Evolutionary conservation across 2,888 invertebrate genomes (phyloP).

Genomic region (Antheraea yamamai): DNA sequence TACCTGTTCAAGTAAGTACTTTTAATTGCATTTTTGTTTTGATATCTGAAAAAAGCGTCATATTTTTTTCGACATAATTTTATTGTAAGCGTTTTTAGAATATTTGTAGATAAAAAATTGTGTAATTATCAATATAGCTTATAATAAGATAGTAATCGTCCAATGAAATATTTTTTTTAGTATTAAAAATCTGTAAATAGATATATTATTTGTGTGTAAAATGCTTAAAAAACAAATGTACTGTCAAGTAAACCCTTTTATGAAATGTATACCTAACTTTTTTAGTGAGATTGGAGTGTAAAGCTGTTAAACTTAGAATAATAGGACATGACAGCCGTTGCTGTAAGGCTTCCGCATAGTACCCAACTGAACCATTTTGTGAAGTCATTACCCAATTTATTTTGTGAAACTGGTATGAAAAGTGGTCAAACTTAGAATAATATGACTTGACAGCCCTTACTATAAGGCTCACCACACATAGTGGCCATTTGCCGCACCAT

Average conservation of each 20-base stretch:
- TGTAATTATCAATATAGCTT: not conserved
- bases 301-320: not conserved
- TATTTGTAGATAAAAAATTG: not conserved
- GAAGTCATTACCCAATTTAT: not conserved
- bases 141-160: not conserved
- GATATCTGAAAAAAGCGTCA: not conserved
- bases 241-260: not conserved
- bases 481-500: constrained; percentile 29
- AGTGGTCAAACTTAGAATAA: not conserved
- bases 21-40: not conserved
- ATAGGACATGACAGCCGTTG: constrained; percentile 7
- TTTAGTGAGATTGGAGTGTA: not conserved
- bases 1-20: not conserved
- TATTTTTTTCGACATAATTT: not conserved
- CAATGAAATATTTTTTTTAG: not conserved
- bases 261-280: not conserved
- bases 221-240: not conserved
- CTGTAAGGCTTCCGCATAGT: not conserved
- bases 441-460: constrained; percentile 12
- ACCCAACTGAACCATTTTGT: not conserved
- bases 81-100: not conserved
- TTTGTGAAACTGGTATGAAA: not conserved
- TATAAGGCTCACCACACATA: constrained; percentile 11
- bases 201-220: not conserved
- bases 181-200: not conserved